Conservation (phyloP, 2,888 invertebrate species). For the Glyphotaelius pellucidus region DNA sequence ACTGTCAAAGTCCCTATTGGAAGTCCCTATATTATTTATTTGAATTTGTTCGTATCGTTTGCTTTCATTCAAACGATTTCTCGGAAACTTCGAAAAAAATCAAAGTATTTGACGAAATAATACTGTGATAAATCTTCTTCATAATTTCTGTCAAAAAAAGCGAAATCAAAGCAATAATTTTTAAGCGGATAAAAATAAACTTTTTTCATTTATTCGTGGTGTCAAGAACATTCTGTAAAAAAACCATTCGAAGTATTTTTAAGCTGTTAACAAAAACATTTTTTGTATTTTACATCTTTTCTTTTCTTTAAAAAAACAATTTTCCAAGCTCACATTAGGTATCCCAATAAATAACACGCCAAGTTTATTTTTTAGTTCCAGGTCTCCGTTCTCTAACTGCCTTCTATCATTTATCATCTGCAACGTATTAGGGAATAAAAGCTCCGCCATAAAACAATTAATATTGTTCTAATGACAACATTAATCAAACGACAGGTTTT, state of each 20-base stretch:
- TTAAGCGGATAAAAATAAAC: neutral
- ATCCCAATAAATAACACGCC: neutral
- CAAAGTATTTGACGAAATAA: neutral
- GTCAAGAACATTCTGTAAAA: neutral
- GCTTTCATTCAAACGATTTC: neutral
- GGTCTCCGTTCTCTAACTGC: slow-evolving; percentile 1
- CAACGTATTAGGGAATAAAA: slow-evolving; percentile 23
- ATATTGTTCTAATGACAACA: slow-evolving; percentile 49
- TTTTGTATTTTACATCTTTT: neutral
- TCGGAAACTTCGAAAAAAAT: neutral
- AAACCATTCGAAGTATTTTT: neutral
- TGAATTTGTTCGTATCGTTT: slow-evolving; percentile 26
- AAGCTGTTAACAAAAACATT: neutral
- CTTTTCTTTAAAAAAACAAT: neutral
- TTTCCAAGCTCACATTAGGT: neutral
- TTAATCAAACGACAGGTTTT: slow-evolving; percentile 52
- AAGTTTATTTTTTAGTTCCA: neutral
- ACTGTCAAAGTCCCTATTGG: too few relatives aligned
- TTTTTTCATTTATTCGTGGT: neutral
- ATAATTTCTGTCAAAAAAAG: neutral
- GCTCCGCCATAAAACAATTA: slow-evolving; percentile 49
- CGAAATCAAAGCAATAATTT: neutral
- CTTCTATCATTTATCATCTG: slow-evolving; percentile 30
- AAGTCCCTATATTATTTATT: slow-evolving; percentile 9
- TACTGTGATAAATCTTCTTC: neutral